Evolutionary conservation across 1,140 invertebrate species (phyloP).

Genomic region (Ectropis grisescens): DNA sequence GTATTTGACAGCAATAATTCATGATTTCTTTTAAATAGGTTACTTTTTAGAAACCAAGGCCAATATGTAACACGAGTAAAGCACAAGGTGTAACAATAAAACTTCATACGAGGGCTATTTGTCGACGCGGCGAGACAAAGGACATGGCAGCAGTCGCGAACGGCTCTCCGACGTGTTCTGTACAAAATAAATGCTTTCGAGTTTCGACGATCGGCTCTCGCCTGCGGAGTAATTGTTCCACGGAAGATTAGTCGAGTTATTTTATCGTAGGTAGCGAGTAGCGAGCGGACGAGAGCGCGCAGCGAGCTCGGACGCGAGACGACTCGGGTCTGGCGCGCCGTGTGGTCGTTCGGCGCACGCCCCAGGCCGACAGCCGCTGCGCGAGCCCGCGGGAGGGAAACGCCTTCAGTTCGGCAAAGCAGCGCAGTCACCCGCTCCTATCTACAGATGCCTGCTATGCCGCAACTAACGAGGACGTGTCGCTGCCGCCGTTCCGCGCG

Average conservation of each 20-base stretch:
- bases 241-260: conserved; percentile 36
- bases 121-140: too few relatives aligned
- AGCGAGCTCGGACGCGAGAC: too few relatives aligned
- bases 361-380: conserved; percentile 38
- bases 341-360: conserved; percentile 55
- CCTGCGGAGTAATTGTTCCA: conserved; percentile 34
- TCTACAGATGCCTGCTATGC: conserved; percentile 47
- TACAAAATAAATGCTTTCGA: too few relatives aligned
- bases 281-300: conserved; percentile 34
- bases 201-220: conserved; percentile 22
- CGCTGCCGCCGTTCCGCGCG: conserved; percentile 21
- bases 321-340: conserved; percentile 29
- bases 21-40: too few relatives aligned
- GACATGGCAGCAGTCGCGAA: too few relatives aligned
- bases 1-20: too few relatives aligned
- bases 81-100: not conserved
- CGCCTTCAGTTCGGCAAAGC: conserved; percentile 29
- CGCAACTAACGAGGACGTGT: conserved; percentile 25
- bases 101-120: too few relatives aligned
- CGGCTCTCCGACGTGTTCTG: too few relatives aligned
- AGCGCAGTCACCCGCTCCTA: conserved; percentile 23
- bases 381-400: conserved; percentile 47
- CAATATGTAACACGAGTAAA: not conserved
- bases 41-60: not conserved
- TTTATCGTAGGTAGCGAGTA: conserved; percentile 31